Base-by-base conservation (phyloP, 1,140 invertebrate species). In the Papilio machaon region DNA sequence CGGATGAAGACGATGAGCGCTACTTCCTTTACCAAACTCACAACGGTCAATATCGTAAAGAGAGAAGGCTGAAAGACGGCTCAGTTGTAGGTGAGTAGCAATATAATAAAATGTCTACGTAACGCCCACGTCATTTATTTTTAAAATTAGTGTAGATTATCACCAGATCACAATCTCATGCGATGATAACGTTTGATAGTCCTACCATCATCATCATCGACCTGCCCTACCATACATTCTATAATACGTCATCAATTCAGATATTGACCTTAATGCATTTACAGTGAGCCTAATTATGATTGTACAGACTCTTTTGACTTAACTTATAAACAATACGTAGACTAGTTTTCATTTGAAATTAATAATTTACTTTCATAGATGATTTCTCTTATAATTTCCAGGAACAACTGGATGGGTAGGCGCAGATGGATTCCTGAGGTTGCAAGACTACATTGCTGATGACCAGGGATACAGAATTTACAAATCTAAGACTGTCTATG, bases 391-490 rank as follows among this genome's bases (percentile, higher is more conserved):
- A 60, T 60, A n/a, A 46, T 60, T 95, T 86, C 83, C 93, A 94
- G 96, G 97, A 64, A 96, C 96, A 9, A 97, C 97, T 85, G 97
- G 97, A 7, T 98, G 98, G 98, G 96, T 98, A 23, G 98, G 98
- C 87, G 97, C 97, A 7, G 96, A 97, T 77, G 97, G 97, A 4
- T 97, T 96, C 87, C 94, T 98, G 58, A 95, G 97, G 4, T 96
- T 98, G 49, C 97, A 97, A 90, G 98, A 98, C 87, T 98, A 98
- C 90, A 97, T 98, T 80, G 98, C 98, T 17, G 98, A 98, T 90
- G 95, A 96, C 83, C 95, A 96, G 84, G 97, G 97, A 64, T 98
- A 97, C 88, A 95, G 97, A 83, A 97, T 98, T 87, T 95, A 98
- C 35, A 97, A 97, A 88, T 97, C 97, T 0, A 98, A 98, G 89